Evolutionary conservation across 2,888 invertebrate genomes (phyloP).

Genomic region (Cerceris ruficornis): DNA sequence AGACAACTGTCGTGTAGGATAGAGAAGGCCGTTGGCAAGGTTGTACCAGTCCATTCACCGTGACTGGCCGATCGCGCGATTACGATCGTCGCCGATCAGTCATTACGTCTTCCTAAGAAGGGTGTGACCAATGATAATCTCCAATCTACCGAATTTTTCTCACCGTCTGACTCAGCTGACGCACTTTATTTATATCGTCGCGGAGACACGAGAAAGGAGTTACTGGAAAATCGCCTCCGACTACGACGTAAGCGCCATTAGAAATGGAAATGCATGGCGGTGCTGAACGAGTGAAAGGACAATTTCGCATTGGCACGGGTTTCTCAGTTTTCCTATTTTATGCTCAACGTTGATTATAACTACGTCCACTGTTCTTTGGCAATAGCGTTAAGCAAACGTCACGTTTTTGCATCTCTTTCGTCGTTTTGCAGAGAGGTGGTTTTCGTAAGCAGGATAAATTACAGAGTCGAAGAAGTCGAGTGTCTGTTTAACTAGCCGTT

Average conservation of each 20-base stretch:
- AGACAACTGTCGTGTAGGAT: slow-evolving; percentile 25
- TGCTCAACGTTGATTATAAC: slow-evolving; percentile 25
- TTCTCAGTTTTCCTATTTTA: slow-evolving; percentile 19
- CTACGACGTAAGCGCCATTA: slow-evolving; percentile 7
- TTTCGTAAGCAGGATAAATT: background rate
- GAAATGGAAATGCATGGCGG: slow-evolving; percentile 28
- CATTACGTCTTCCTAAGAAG: slow-evolving; percentile 35
- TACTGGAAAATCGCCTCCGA: background rate
- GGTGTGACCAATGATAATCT: slow-evolving; percentile 36
- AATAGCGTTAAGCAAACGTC: slow-evolving; percentile 12
- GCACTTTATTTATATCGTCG: slow-evolving; percentile 11
- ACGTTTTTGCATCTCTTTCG: background rate
- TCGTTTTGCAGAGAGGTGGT: background rate
- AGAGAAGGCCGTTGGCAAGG: slow-evolving; percentile 69
- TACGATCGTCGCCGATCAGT: slow-evolving; percentile 34
- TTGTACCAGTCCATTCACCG: slow-evolving; percentile 64
- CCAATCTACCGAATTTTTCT: slow-evolving; percentile 38
- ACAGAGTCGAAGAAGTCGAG: background rate
- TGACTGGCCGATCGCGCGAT: slow-evolving; percentile 40
- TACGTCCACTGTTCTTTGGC: slow-evolving; percentile 6
- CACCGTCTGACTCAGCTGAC: slow-evolving; percentile 1
- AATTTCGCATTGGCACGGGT: slow-evolving; percentile 6
- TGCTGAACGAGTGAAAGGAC: slow-evolving; percentile 60
- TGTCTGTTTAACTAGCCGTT: background rate
- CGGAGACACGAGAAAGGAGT: slow-evolving; percentile 24